These are phyloP conservation scores for Acipenser transmontanus DNA, from an alignment of 2,797 vertebrate species.

Conservation along the genomic window DNA sequence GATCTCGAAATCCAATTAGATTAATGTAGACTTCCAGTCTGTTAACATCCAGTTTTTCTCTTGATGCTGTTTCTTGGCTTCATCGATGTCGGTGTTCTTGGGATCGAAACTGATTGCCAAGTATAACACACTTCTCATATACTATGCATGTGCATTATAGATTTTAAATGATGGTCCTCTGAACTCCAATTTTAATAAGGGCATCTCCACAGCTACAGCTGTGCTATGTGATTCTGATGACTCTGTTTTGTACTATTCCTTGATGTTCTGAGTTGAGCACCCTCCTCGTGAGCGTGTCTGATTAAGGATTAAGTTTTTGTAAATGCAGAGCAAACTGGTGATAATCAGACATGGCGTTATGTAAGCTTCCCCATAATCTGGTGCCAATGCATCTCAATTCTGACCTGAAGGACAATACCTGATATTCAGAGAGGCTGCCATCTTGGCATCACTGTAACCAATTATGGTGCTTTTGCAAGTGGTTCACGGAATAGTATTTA, in stretches of 20 bases:
- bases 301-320: not conserved
- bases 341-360: not conserved
- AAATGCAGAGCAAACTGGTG: not conserved
- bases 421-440: not conserved
- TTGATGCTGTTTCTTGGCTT: too few relatives aligned
- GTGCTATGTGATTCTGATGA: not conserved
- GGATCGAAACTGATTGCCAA: too few relatives aligned
- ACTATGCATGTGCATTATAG: not conserved
- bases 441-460: not conserved
- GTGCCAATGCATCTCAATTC: slow-evolving; percentile 3
- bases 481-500: too few relatives aligned
- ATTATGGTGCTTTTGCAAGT: too few relatives aligned
- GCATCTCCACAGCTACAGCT: not conserved
- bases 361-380: not conserved
- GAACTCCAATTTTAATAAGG: not conserved
- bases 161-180: not conserved
- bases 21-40: too few relatives aligned
- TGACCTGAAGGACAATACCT: slow-evolving; percentile 13
- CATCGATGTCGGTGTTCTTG: too few relatives aligned
- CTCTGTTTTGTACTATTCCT: not conserved
- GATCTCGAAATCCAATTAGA: too few relatives aligned
- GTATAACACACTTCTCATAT: not conserved
- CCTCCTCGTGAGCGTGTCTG: not conserved
- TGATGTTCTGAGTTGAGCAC: not conserved
- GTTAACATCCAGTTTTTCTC: too few relatives aligned